These are phyloP conservation scores for Acleris emargana DNA, from an alignment of 2,888 invertebrate species.

Conservation along the genomic window DNA sequence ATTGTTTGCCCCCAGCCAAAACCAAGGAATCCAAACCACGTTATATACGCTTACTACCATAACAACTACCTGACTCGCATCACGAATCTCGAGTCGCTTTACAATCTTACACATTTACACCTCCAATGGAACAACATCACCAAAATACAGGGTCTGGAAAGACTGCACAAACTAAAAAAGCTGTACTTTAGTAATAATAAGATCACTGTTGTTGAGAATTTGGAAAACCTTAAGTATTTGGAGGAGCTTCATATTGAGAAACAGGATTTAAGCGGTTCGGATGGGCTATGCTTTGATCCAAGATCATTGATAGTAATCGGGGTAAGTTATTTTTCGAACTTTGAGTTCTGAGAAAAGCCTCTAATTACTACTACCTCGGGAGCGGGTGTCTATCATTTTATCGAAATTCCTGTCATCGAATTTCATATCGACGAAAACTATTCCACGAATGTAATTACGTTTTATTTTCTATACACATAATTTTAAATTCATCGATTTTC, in stretches of 20 bases:
- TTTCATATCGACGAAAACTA: no score
- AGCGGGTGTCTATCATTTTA: no score
- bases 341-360: no score
- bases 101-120: slow-evolving; percentile 87
- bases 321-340: slow-evolving; percentile 61
- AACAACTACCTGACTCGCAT: slow-evolving; percentile 91
- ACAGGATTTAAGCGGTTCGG: slow-evolving; percentile 82
- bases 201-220: slow-evolving; percentile 87
- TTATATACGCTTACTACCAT: slow-evolving; percentile 89
- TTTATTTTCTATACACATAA: no score
- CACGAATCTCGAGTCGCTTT: slow-evolving; percentile 86
- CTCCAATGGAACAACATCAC: slow-evolving; percentile 90
- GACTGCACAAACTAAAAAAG: slow-evolving; percentile 87
- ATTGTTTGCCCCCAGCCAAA: slow-evolving; percentile 56
- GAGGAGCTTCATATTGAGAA: slow-evolving; percentile 88
- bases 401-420: no score
- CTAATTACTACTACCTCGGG: no score
- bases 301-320: slow-evolving; percentile 83
- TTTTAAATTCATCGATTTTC: no score
- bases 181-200: slow-evolving; percentile 89
- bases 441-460: no score
- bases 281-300: slow-evolving; percentile 87
- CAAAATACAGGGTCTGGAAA: slow-evolving; percentile 86
- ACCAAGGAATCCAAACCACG: slow-evolving; percentile 62
- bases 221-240: slow-evolving; percentile 83